A percentile compares a stretch with the other conserved stretches of the same genome.
Conservation (phyloP, 2,888 invertebrate species). For the Erebia palarica region DNA sequence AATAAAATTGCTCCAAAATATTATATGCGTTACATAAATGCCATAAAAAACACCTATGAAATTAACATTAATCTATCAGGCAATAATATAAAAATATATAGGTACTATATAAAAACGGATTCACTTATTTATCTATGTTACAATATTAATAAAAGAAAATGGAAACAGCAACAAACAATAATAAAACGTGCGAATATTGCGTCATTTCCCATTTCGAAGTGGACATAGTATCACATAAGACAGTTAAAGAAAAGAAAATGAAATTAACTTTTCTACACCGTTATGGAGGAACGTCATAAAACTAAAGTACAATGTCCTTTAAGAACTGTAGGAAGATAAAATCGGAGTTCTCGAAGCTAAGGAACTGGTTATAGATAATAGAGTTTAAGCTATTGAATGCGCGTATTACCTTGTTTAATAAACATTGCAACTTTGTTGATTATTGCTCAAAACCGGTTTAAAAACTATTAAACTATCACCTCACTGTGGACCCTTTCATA, state of each 20-base stretch:
- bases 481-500: conserved; percentile 48
- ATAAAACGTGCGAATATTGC: conserved; percentile 31
- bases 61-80: not conserved
- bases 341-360: conserved; percentile 38
- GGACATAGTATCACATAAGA: conserved; percentile 32
- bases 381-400: conserved; percentile 51
- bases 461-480: conserved; percentile 51
- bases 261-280: conserved; percentile 41
- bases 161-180: conserved; percentile 32
- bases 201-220: conserved; percentile 34
- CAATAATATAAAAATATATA: not conserved
- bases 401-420: conserved; percentile 79
- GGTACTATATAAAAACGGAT: not conserved
- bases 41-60: no score
- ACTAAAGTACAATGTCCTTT: conserved; percentile 39
- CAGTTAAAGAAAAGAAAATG: conserved; percentile 38
- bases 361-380: conserved; percentile 40
- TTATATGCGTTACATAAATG: no score
- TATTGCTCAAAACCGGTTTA: conserved; percentile 64
- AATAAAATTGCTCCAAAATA: no score
- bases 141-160: conserved; percentile 32
- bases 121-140: conserved; percentile 2
- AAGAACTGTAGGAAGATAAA: conserved; percentile 39
- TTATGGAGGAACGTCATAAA: conserved; percentile 41
- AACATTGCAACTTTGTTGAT: conserved; percentile 79